Base-by-base conservation (phyloP, 2,888 invertebrate species). In the Melieria picta region DNA sequence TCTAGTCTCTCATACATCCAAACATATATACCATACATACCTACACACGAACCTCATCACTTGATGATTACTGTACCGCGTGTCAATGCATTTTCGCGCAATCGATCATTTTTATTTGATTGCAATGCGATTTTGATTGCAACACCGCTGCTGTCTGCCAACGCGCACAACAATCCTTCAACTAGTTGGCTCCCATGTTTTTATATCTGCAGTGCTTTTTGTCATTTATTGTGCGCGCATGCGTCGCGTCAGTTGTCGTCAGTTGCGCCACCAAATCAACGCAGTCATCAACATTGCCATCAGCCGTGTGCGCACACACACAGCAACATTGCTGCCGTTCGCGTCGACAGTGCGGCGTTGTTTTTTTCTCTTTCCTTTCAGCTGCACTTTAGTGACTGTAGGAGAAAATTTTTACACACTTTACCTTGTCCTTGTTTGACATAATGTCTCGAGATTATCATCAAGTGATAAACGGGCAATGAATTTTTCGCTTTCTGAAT, bases 71-170 rank as follows among this genome's bases (percentile, higher is more conserved):
- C 2, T 30, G 1, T 3, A 67, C 67, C 75, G 82, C 82, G 82
- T 81, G 83, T 84, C 84, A 84, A 80, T 82, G 83, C 81, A 80
- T 83, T 84, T 84, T 84, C 84, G 84, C 83, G 84, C 83, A 82
- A 84, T 83, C 83, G 84, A 83, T 84, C 83, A 84, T 84, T 82
- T 62, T 52, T 52, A 57, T 42, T 69, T 16, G 48, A 47, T n/a
- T 64, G 63, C 69, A 69, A 64, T 69, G 57, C 64, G 63, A 62
- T 69, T 57, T 43, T 48, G 43, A 63, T 55, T 56, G 48, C 57
- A 64, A 48, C 63, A 63, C 63, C 55, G 55, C 64, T 60, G 64
- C 66, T 1, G 30, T 30, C 30, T 30, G 30, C 30, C 30, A 2
- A 64, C 64, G 64, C n/a, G 43, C 67, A 67, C 67, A 67, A 65